Conservation (phyloP, 1,140 invertebrate species). For the Anadara kagoshimensis region DNA sequence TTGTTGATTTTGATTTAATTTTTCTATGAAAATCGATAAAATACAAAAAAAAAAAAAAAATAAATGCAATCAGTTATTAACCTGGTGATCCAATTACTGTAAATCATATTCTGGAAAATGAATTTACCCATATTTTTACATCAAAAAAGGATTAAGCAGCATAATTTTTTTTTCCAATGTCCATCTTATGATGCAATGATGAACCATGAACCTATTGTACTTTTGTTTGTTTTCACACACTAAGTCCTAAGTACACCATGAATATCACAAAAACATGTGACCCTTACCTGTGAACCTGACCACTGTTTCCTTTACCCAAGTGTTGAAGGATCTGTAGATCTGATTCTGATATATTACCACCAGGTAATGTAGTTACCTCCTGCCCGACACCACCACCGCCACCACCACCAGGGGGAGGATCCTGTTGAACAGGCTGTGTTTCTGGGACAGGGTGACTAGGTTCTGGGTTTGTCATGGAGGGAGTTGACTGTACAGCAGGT, state of each 20-base stretch:
- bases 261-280: too few species aligned
- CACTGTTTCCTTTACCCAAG: constrained; percentile 70
- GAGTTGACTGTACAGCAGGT: constrained; percentile 6
- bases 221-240: too few species aligned
- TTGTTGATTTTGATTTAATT: too few species aligned
- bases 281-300: constrained; percentile 68
- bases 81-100: too few species aligned
- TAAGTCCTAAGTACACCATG: too few species aligned
- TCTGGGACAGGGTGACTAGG: background rate
- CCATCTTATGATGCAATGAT: too few species aligned
- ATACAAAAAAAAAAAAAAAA: background rate
- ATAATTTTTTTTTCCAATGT: too few species aligned
- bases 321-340: constrained; percentile 63
- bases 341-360: constrained; percentile 42
- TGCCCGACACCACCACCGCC: background rate
- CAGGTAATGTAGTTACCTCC: constrained; percentile 32
- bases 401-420: constrained; percentile 1
- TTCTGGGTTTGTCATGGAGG: background rate
- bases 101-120: too few species aligned
- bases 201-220: too few species aligned
- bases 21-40: too few species aligned
- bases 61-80: background rate
- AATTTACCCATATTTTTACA: too few species aligned
- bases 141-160: too few species aligned
- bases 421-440: background rate